Conservation (phyloP, 2,888 invertebrate species). For the Trichogramma evanescens region DNA sequence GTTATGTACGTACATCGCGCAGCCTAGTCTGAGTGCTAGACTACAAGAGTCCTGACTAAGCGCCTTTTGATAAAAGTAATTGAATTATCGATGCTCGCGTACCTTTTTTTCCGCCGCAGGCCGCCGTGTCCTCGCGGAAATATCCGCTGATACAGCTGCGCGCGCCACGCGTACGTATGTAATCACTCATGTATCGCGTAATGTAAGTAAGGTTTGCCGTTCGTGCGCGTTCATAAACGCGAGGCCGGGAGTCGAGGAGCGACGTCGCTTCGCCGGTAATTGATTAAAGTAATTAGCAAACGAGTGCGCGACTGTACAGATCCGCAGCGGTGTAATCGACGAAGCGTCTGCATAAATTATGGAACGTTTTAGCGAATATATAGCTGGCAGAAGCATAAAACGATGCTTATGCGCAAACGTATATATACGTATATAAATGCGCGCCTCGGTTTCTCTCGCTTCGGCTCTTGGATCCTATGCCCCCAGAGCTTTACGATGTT, state of each 20-base stretch:
- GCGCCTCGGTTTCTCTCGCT: too few relatives aligned
- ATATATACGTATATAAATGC: too few relatives aligned
- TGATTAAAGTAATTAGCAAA: slow-evolving; percentile 7
- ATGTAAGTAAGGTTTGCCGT: not conserved
- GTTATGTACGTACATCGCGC: too few relatives aligned
- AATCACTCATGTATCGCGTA: not conserved
- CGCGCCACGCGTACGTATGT: not conserved
- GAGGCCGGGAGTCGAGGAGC: too few relatives aligned
- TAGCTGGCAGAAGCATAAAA: not conserved
- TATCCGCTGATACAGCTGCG: not conserved
- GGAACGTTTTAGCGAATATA: too few relatives aligned
- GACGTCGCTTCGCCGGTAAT: not conserved
- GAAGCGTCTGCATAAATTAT: too few relatives aligned
- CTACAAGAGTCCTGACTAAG: slow-evolving; percentile 15
- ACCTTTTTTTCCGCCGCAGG: not conserved
- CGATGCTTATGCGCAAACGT: not conserved
- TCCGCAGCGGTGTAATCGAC: too few relatives aligned
- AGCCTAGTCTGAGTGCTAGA: too few relatives aligned
- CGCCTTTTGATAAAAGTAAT: slow-evolving; percentile 21
- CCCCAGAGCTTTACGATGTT: too few relatives aligned
- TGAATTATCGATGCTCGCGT: slow-evolving; percentile 18
- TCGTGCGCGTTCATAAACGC: too few relatives aligned
- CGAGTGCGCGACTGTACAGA: too few relatives aligned
- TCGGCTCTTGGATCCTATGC: too few relatives aligned
- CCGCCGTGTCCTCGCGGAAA: not conserved